Evolutionary conservation across 2,113 vertebrate genomes (phyloP), one percentile per base, ranked within the genome.

Genomic region (Oceanodroma tethys): DNA sequence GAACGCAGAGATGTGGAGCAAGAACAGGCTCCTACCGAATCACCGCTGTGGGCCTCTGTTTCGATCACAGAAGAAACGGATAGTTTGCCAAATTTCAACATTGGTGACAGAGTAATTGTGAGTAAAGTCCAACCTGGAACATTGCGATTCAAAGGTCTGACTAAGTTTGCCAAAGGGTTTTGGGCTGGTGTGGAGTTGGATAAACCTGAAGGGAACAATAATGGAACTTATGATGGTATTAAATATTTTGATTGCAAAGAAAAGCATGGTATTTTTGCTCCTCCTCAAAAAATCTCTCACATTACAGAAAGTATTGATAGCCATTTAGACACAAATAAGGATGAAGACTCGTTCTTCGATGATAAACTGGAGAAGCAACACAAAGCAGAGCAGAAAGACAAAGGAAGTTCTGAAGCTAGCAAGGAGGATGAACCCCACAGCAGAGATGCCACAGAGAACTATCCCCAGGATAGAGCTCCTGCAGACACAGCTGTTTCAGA

Each of bases 141-240:
- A 4, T 86, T 99, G 56, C 97, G 98, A 79, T 99, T 99, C 96
- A 99, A 99, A 98, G 99, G 99, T 25, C 94, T 97, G 30, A 99
- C 99, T 56, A 98, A 97, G 74, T 99, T 99, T 96, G 99, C 99
- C 45, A 98, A 98, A 95, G 99, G 99, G 15, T 98, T 99, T 97
- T 99, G 99, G 99, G 99, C 99, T 47, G 99, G 99, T 0, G 99
- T 99, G 58, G 99, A 99, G 95, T 96, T 99, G 86, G 99, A 99
- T 89, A 98, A 99, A 87, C 98, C 99, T 62, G 99, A 99, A 97
- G 99, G 99, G 58, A 99, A 99, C 96, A 99, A 99, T 93, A 98
- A 99, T 26, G 99, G 99, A 67, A 99, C 98, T 18, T 99, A 99
- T 0, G 98, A 99, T 93, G 99, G 98, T 11, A 97, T 99, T 79